Base-by-base conservation (phyloP, 2,113 vertebrate species). In the Andinoacara biseriatus region DNA sequence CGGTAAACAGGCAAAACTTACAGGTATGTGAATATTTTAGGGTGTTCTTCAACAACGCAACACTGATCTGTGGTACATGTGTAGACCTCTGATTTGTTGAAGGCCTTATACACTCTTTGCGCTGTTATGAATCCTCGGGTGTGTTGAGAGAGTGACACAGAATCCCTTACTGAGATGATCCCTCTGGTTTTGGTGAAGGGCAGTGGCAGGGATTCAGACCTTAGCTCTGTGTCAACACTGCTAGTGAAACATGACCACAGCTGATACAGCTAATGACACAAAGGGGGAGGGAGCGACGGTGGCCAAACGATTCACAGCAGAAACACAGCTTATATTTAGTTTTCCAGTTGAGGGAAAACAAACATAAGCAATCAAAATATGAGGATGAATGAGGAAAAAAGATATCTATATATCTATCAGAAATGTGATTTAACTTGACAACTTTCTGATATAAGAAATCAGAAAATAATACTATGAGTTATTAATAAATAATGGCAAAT, bases 181-280 rank as follows among this genome's bases (percentile, higher is more conserved):
- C 90, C 87, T 85, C 82, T 87, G 88, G 90, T 92, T 94, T 87
- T 94, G 86, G 89, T 85, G 87, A 87, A 93, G 91, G 93, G 87
- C 87, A 90, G 31, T 74, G 79, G 86, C 84, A 78, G 74, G 74
- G 88, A 87, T 87, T 90, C 90, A 90, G 91, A 87, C 84, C 83
- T 85, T 77, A 58, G 82, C 82, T 76, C 77, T 77, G 74, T 92
- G 94, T 95, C 92, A 94, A 92, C 92, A 88, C 92, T 33, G 78
- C 72, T 7, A 20, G 83, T 94, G 93, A 94, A 90, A 90, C 88
- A 87, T 86, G 87, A 87, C 83, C 91, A 93, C 91, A 93, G 94
- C 92, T 95, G 93, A 93, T 78, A 81, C 74, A 83, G 86, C 82
- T 90, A 85, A 91, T 87, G 84, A 88, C 87, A 85, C 18, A 54